Evolutionary conservation across 2,797 vertebrate species (phyloP), one percentile per base, ranked within the genome.

Genomic region (Trachops cirrhosus): DNA sequence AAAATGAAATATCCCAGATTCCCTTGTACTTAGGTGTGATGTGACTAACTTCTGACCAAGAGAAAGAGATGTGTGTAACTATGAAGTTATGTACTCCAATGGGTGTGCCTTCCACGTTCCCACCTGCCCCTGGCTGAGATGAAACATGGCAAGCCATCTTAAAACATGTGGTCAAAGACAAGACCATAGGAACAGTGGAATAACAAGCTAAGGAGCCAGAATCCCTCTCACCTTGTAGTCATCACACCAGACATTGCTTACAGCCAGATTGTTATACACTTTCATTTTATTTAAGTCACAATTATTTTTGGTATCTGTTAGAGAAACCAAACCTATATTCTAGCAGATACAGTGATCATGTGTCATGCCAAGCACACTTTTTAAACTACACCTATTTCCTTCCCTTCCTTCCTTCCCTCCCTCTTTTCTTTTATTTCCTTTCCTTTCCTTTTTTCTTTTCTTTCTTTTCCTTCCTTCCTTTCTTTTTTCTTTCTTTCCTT

Each of bases 1-100:
- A 95, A 90, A 75, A 70, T 9, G 41, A 59, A 96, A 74, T 79
- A 87, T 15, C 12, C 54, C 86, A 94, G 24, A 59, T 92, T 82
- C 80, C 32, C 73, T 62, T 84, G 46, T 64, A 78, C 37, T 75
- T 78, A 71, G 19, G 34, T 83, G 18, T 92, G 85, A 82, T 44
- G n/a, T 70, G 75, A 82, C 75, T 52, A 48, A 67, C 12, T 71
- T 92, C 39, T 84, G 44, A 52, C 44, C 75, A 75, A 83, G 70
- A 82, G 34, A 37, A 73, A 79, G 83, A 75, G 39, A 82, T 39
- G 4, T 64, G 39, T 50, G 6, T 77, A 48, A 80, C 26, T 16
- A 46, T 62, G 64, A 83, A 44, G n/a, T 29, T 41, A 39, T 44
- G 15, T 34, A 6, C 41, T 29, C 68, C 44, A 71, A 52, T 11